Evolutionary conservation across 2,797 vertebrate species (phyloP).

Genomic region (Sebastes kiyomatsui): DNA sequence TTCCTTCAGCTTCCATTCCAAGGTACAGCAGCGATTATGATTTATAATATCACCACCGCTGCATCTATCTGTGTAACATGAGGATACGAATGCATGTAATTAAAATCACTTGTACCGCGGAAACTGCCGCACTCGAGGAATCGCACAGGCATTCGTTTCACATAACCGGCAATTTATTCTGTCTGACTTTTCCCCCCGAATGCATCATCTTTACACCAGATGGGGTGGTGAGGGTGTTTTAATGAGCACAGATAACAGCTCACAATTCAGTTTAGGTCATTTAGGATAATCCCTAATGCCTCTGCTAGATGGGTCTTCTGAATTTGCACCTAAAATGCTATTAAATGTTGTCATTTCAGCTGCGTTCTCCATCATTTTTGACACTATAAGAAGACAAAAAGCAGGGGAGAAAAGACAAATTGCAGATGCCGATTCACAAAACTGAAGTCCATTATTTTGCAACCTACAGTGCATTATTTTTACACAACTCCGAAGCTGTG

Average conservation of each 20-base stretch:
- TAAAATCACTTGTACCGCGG: slow-evolving; percentile 12
- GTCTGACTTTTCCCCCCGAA: slow-evolving; percentile 2
- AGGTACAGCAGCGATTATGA: background rate
- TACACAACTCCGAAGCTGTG: background rate
- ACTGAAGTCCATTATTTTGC: background rate
- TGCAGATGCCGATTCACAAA: background rate
- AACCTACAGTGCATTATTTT: background rate
- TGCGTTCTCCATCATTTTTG: background rate
- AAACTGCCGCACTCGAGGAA: slow-evolving; percentile 10
- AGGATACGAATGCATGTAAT: slow-evolving; percentile 24
- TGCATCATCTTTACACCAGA: background rate
- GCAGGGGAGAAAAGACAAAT: background rate
- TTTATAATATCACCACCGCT: background rate
- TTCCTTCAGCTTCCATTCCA: background rate
- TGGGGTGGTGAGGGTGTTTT: background rate
- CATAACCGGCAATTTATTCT: background rate
- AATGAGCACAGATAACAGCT: slow-evolving; percentile 30
- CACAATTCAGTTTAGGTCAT: background rate
- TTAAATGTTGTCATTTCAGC: background rate
- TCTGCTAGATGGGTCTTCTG: background rate
- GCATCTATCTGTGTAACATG: slow-evolving; percentile 1
- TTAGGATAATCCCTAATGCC: slow-evolving; percentile 7
- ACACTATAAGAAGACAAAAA: background rate
- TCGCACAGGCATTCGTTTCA: background rate
- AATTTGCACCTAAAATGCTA: background rate